A percentile compares a stretch with the other conserved stretches of the same genome.
These are phyloP conservation scores for Anas platyrhynchos DNA, from an alignment of 2,113 vertebrate species.

Conservation along the genomic window DNA sequence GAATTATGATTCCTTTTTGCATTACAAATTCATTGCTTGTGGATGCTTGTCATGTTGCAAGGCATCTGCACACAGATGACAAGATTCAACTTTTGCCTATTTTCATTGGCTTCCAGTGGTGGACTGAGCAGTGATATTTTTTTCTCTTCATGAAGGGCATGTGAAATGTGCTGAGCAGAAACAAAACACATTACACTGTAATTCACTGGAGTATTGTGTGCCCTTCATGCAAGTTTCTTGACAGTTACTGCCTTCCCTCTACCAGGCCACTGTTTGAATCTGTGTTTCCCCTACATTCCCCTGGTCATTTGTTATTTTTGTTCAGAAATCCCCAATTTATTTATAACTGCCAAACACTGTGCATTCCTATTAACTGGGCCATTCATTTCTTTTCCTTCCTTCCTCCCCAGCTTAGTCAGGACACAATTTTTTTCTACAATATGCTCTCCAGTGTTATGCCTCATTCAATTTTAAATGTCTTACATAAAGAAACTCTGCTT, in stretches of 20 bases:
- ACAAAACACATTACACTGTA: neutral
- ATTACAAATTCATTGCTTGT: conserved; percentile 38
- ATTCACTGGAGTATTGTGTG: conserved; percentile 18
- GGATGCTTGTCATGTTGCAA: conserved; percentile 32
- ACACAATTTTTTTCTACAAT: neutral
- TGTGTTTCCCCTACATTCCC: neutral
- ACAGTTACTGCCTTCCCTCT: neutral
- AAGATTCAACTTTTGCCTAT: conserved; percentile 22
- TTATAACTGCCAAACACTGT: neutral
- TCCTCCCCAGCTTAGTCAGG: neutral
- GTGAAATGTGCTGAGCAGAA: conserved; percentile 18
- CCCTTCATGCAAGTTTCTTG: neutral
- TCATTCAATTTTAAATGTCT: conserved; percentile 14
- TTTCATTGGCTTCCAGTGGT: conserved; percentile 9
- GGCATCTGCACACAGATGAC: neutral
- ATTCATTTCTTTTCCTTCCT: neutral
- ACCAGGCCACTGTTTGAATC: neutral
- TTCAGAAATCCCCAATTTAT: neutral
- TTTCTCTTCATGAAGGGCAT: neutral
- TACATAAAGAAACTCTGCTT: neutral
- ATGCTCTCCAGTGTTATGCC: neutral
- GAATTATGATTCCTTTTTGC: conserved; percentile 28
- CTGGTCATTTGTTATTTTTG: neutral
- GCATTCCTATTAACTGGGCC: neutral
- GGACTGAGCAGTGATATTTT: neutral